Evolutionary conservation across 2,888 invertebrate genomes (phyloP).

Genomic region (Eretmocerus hayati): DNA sequence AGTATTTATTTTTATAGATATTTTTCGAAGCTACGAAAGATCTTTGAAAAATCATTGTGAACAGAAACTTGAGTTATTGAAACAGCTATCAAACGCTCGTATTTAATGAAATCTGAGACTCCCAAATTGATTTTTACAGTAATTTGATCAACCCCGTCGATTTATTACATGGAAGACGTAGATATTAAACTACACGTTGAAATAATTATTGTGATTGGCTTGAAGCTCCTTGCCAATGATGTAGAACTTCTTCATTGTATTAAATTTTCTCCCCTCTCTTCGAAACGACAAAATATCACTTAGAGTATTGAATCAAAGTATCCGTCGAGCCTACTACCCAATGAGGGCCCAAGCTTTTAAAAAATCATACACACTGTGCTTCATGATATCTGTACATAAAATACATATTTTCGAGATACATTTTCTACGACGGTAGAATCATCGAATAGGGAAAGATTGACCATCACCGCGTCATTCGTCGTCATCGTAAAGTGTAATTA

Average conservation of each 20-base stretch:
- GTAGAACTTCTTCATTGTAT: constrained; percentile 9
- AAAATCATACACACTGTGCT: constrained; percentile 14
- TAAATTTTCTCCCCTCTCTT: constrained; percentile 18
- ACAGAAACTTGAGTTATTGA: constrained; percentile 9
- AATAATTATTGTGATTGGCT: constrained; percentile 35
- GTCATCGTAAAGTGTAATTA: constrained; percentile 15
- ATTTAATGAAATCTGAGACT: no score
- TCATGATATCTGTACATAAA: constrained; percentile 23
- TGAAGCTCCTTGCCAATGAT: constrained; percentile 37
- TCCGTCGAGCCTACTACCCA: constrained; percentile 6
- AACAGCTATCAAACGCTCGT: constrained; percentile 6
- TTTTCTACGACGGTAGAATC: constrained; percentile 21
- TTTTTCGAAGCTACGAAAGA: constrained; percentile 31
- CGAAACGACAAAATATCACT: constrained; percentile 11
- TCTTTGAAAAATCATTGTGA: constrained; percentile 17
- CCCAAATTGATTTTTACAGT: no score
- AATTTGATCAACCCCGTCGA: no score
- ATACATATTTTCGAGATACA: constrained; percentile 19
- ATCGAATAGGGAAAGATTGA: constrained; percentile 19
- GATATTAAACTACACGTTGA: neutral
- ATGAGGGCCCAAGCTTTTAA: constrained; percentile 4
- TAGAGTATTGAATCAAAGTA: constrained; percentile 10
- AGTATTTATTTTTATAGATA: constrained; percentile 48
- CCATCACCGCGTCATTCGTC: constrained; percentile 18
- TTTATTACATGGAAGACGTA: no score